Percentiles rank a stretch among this genome's conserved stretches.
Conservation (phyloP, 2,113 vertebrate genomes). For the Hoplias malabaricus region DNA sequence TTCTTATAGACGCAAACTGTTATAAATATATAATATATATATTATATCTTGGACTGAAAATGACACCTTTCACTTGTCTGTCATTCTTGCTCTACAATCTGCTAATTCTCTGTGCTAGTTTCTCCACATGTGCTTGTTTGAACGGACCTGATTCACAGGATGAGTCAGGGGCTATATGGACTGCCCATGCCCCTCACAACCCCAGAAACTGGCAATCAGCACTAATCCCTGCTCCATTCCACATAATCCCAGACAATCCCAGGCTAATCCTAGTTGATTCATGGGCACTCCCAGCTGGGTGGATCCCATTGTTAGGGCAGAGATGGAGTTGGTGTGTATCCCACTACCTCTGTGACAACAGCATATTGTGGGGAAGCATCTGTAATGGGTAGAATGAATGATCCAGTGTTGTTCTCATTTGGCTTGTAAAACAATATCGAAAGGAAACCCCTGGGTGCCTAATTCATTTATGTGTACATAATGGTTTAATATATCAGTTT, state of each 20-base stretch:
- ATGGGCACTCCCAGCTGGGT: conserved; percentile 75
- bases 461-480: background rate
- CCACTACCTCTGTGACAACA: background rate
- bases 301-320: conserved; percentile 62
- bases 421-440: background rate
- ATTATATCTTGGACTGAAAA: too few relatives aligned
- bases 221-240: conserved; percentile 75
- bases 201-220: conserved; percentile 76
- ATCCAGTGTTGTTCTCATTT: background rate
- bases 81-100: background rate
- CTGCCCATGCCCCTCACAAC: conserved; percentile 68
- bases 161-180: conserved; percentile 73
- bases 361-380: background rate
- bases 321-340: background rate
- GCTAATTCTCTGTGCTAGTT: background rate
- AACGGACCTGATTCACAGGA: conserved; percentile 2
- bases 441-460: background rate
- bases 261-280: conserved; percentile 78
- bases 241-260: conserved; percentile 78
- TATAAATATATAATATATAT: too few relatives aligned
- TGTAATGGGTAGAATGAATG: background rate
- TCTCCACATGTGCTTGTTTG: background rate
- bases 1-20: background rate
- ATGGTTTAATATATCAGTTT: background rate
- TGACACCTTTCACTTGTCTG: background rate